Conservation (phyloP, 1,140 invertebrate genomes). For the Nymphalis io region DNA sequence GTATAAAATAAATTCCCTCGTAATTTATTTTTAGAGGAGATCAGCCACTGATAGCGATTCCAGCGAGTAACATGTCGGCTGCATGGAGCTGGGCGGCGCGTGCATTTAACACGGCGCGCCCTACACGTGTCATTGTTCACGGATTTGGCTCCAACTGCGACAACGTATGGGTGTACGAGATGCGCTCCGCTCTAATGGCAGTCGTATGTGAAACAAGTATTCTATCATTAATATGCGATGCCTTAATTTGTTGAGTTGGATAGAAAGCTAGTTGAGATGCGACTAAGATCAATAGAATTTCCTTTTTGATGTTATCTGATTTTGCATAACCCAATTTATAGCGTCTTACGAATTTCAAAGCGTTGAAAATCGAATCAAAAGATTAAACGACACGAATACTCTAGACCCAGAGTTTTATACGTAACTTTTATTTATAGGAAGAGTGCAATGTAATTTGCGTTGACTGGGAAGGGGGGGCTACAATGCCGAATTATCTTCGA, state of each 20-base stretch:
- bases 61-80: conserved; percentile 84
- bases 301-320: neutral
- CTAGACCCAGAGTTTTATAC: neutral
- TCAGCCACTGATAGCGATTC: conserved; percentile 84
- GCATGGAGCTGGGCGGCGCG: conserved; percentile 83
- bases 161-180: conserved; percentile 95
- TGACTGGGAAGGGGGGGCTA: conserved; percentile 95
- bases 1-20: neutral
- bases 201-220: conserved; percentile 82
- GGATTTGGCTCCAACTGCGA: conserved; percentile 95
- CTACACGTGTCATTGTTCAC: conserved; percentile 95
- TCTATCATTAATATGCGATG: neutral
- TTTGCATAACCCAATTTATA: neutral
- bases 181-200: conserved; percentile 93
- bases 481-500: conserved; percentile 95
- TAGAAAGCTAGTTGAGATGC: neutral
- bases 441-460: conserved; percentile 95
- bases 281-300: neutral
- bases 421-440: conserved; percentile 82
- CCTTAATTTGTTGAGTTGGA: neutral
- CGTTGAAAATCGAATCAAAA: no score
- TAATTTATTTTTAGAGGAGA: conserved; percentile 74
- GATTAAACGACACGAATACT: neutral
- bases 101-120: conserved; percentile 85
- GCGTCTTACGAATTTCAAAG: neutral